phyloP scores from a whole-genome alignment of 2,888 invertebrate genomes.

The Heliothis peltigera region DNA sequence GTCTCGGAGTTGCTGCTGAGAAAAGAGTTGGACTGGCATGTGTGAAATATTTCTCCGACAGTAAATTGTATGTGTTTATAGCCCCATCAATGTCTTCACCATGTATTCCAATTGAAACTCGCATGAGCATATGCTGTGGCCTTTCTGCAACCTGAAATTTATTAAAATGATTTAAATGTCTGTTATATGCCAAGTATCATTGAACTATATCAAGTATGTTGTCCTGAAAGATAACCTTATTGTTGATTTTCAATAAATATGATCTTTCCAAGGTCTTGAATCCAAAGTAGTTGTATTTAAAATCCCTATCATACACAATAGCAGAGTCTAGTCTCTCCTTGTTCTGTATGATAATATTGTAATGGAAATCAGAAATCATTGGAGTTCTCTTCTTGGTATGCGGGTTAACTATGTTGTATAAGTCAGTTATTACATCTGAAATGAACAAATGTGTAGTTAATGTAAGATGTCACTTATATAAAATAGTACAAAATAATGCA shows the following conservation, averaged over 20 bases:
- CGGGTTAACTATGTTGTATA: constrained; percentile 94
- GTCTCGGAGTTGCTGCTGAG: constrained; percentile 96
- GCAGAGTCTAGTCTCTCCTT: constrained; percentile 97
- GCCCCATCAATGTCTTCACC: constrained; percentile 97
- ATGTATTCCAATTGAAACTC: constrained; percentile 99
- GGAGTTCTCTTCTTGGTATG: constrained; percentile 93
- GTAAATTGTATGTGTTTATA: constrained; percentile 98
- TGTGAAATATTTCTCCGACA: constrained; percentile 98
- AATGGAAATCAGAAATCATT: constrained; percentile 96
- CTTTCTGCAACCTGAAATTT: constrained; percentile 94
- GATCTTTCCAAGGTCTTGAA: constrained; percentile 99
- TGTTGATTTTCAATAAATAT: constrained; percentile 97
- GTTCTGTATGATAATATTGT: constrained; percentile 95
- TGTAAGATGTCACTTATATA: too few relatives aligned
- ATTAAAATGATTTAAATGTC: neutral
- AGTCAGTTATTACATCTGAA: constrained; percentile 96
- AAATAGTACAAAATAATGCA: neutral
- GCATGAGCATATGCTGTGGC: constrained; percentile 99
- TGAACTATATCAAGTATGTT: neutral
- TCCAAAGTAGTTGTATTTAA: constrained; percentile 99
- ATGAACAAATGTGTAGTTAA: constrained; percentile 59
- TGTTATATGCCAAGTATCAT: neutral
- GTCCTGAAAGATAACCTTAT: constrained; percentile 88
- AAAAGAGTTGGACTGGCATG: constrained; percentile 99
- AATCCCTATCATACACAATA: constrained; percentile 99